These are phyloP conservation scores for Pseudachorutes palmiensis DNA, from an alignment of 1,140 invertebrate species.

Conservation along the genomic window DNA sequence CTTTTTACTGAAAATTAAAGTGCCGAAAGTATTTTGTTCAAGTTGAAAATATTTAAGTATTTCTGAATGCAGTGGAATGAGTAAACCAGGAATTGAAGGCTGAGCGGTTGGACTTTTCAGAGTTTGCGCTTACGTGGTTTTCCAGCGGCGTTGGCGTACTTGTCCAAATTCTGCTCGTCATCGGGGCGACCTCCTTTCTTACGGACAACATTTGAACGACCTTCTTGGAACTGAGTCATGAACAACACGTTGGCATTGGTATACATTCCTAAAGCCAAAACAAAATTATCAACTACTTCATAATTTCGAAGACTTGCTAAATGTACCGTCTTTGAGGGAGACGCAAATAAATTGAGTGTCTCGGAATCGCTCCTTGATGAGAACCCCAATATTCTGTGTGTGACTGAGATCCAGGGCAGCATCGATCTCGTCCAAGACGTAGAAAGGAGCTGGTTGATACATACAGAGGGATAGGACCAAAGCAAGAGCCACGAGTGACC, in stretches of 20 bases:
- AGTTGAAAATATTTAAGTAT: no score
- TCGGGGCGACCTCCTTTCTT: conserved; percentile 39
- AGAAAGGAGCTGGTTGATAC: conserved; percentile 96
- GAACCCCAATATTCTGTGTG: conserved; percentile 96
- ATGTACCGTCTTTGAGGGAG: conserved; percentile 90
- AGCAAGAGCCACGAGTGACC: conserved; percentile 91
- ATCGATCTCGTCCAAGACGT: conserved; percentile 98
- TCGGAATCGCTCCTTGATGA: conserved; percentile 89
- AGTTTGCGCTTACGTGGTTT: no score
- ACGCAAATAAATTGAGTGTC: conserved; percentile 97
- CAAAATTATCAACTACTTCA: conserved; percentile 13
- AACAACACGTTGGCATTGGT: conserved; percentile 98
- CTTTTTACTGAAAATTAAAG: no score
- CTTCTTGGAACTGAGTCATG: conserved; percentile 89
- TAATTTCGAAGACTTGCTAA: neutral
- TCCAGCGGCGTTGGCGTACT: no score
- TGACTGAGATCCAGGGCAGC: conserved; percentile 96
- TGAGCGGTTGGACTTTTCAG: no score
- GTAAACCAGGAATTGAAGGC: no score
- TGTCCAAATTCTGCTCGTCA: neutral
- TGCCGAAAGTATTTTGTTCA: no score
- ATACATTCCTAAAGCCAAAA: conserved; percentile 64
- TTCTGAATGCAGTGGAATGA: no score
- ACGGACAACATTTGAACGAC: conserved; percentile 79
- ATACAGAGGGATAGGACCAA: conserved; percentile 91